Base-by-base conservation (phyloP, 2,797 vertebrate species). In the Perodicticus potto region DNA sequence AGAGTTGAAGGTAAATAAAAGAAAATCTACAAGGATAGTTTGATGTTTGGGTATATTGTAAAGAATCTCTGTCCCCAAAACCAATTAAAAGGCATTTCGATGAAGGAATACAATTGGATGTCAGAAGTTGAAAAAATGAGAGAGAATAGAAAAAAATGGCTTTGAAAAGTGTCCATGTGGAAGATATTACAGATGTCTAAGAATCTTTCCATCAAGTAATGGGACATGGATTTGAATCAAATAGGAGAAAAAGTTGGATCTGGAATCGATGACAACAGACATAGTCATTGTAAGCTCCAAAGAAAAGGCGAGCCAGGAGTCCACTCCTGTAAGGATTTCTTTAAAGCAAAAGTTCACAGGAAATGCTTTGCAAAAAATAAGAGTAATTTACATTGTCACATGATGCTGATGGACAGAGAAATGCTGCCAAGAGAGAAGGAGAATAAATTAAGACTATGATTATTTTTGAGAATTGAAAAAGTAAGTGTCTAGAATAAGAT, bases 1-100 rank as follows among this genome's bases (percentile, higher is more conserved):
- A 67, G 7, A 83, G 1, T 10, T 1, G 2, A 89, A 93, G 2
- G 7, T 5, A 76, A 86, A 32, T 59, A 83, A 84, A 74, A 89
- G 29, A 73, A 89, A 76, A 37, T 53, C 25, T 5, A 17, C 10
- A 40, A 32, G 19, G 25, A 69, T 89, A 73, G 19, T 16, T 69
- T 3, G 4, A 32, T 65, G 40, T 61, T 80, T 70, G 34, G 22
- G 20, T 65, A 43, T 73, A 70, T 43, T 13, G 2, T 72, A 65
- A 67, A 89, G 34, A 20, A 67, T 11, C 16, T 20, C 25, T 45
- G 1, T 34, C 4, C n/a, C 23, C 34, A 27, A 86, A 77, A 86
- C 45, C 78, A 93, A 83, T 80, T 69, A 34, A 84, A 86, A 93
- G 73, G 9, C 23, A 43, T 73, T 93, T 89, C 25, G 63, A 89